These are phyloP conservation scores for Homarus gammarus DNA, from an alignment of 2,888 invertebrate species.

Conservation along the genomic window DNA sequence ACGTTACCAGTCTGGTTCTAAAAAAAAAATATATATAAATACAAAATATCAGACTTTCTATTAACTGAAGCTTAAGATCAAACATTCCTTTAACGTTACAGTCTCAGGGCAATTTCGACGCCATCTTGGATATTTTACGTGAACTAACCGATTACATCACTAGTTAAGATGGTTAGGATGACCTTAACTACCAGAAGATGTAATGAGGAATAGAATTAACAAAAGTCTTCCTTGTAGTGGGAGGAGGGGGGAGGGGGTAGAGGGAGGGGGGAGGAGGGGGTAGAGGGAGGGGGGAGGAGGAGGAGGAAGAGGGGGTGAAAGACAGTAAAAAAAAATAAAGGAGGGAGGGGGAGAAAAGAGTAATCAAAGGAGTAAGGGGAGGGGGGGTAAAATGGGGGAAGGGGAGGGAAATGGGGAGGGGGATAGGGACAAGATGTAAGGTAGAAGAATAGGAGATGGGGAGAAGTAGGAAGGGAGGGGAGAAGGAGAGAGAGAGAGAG, in stretches of 20 bases:
- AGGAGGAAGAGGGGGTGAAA: slow-evolving; percentile 29
- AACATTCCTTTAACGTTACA: too few relatives aligned
- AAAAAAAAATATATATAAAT: too few relatives aligned
- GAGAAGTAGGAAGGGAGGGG: not conserved
- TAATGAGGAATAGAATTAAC: too few relatives aligned
- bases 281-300: not conserved
- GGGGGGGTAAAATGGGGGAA: not conserved
- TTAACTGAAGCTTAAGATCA: too few relatives aligned
- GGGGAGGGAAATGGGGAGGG: not conserved
- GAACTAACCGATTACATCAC: too few relatives aligned
- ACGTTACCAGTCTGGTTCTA: too few relatives aligned
- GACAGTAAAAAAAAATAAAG: not conserved
- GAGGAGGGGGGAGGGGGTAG: not conserved
- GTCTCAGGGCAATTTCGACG: too few relatives aligned
- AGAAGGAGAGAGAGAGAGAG: not conserved
- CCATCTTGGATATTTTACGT: too few relatives aligned
- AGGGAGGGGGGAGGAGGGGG: not conserved
- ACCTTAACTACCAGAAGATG: too few relatives aligned
- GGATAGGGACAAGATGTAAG: not conserved
- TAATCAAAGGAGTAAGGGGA: not conserved
- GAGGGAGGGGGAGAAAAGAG: slow-evolving; percentile 27
- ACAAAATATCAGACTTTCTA: too few relatives aligned
- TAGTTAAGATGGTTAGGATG: too few relatives aligned
- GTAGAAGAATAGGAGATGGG: slow-evolving; percentile 4
- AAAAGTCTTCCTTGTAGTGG: too few relatives aligned